These are phyloP conservation scores for Plectropomus leopardus DNA, from an alignment of 2,113 vertebrate species.

Conservation along the genomic window DNA sequence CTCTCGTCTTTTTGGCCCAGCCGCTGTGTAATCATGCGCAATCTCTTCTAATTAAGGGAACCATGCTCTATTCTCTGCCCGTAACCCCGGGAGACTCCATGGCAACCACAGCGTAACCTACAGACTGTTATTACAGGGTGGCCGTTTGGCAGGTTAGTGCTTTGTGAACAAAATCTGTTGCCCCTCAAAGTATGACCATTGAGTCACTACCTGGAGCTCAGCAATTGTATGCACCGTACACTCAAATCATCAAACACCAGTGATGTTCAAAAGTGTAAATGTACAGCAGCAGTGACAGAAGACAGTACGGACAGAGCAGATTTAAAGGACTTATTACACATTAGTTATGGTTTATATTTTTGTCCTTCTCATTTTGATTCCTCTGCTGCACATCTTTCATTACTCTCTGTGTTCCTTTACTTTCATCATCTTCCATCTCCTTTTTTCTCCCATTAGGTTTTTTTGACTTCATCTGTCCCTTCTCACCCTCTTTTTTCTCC, in stretches of 20 bases:
- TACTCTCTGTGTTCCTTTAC: slow-evolving; percentile 15
- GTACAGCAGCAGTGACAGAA: background rate
- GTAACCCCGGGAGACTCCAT: slow-evolving; percentile 94
- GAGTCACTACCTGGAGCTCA: slow-evolving; percentile 27
- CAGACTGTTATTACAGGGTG: slow-evolving; percentile 63
- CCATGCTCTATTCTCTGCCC: slow-evolving; percentile 69
- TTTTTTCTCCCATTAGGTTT: slow-evolving; percentile 10
- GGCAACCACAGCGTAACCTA: slow-evolving; percentile 85
- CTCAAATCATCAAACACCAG: background rate
- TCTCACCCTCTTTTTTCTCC: slow-evolving; percentile 30
- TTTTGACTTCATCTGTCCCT: slow-evolving; percentile 19
- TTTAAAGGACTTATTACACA: background rate
- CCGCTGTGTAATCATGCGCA: slow-evolving; percentile 60
- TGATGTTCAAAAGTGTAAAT: background rate
- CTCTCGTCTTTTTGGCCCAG: background rate
- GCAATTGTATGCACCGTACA: background rate
- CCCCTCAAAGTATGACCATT: slow-evolving; percentile 21
- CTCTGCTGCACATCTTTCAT: slow-evolving; percentile 38
- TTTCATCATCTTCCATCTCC: slow-evolving; percentile 44
- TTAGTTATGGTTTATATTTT: background rate
- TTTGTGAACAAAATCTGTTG: slow-evolving; percentile 40
- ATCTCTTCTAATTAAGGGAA: slow-evolving; percentile 89
- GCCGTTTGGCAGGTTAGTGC: slow-evolving; percentile 40
- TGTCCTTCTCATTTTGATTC: slow-evolving; percentile 34
- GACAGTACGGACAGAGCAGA: background rate